Evolutionary conservation across 2,113 vertebrate species (phyloP), one percentile per base, ranked within the genome.

Genomic region (Melanostigma gelatinosum): DNA sequence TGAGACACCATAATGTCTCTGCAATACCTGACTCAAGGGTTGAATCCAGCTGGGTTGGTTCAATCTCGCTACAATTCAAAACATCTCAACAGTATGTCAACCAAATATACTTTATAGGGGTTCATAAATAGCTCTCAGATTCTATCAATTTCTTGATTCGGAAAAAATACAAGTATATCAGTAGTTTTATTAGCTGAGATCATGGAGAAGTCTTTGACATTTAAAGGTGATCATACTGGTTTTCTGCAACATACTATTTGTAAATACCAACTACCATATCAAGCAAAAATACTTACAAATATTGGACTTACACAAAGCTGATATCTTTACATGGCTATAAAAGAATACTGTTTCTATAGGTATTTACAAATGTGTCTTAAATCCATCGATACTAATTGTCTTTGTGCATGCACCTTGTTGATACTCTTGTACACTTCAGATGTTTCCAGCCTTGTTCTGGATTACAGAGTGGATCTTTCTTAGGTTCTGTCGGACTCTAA

Each of bases 401-500:
- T 66, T 16, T 42, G 20, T 64, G 62, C 16, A 18, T 50, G 20
- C 42, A 64, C 8, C 44, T 62, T 10, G 20, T 50, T 36, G 29
- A 11, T 52, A 7, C 8, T 73, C 20, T 36, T 36, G 32, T 20
- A 20, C 0, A 1, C 61, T n/a, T 90, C 66, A 85, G 6, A 85
- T 67, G 38, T 72, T 85, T 32, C 68, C 65, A 55, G 77, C 66
- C 83, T 92, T 86, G 27, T 72, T 92, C 32, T 92, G 88, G 24
- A 93, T 74, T 0, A 58, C 91, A 2, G 91, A 80, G 6, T 93
- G 93, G 57, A 94, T 94, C 84, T 94, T 94, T 79, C 77, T 91
- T 10, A 95, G 86, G 87, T 94, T 95, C 86, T 94, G 93, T 79
- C 91, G 91, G 32, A 95, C 94, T 84, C 89, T 36, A 10, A 94